Base-by-base conservation (phyloP, 2,113 vertebrate genomes). In the Psittacus erithacus region DNA sequence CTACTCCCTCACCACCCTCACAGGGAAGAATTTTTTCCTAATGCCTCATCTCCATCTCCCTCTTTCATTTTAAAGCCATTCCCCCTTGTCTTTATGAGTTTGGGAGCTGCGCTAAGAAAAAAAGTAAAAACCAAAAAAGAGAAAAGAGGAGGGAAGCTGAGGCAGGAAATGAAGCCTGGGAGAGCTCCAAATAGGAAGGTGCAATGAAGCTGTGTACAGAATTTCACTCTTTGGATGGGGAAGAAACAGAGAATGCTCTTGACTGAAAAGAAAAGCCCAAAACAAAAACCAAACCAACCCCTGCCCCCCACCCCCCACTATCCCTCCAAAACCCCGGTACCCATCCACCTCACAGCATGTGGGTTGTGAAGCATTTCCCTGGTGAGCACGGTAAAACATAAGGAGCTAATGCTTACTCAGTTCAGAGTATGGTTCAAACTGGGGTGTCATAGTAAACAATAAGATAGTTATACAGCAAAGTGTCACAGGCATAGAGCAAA, bases 401-500 rank as follows among this genome's bases (percentile, higher is more conserved):
- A 65, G 24, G 24, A 75, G 19, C 13, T 49, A 11, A 17, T 9
- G 31, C 23, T 10, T 38, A 55, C 2, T 0, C 24, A 3, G 16
- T 53, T 39, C 31, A 19, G 47, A 23, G 11, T 3, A 2, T 15
- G 13, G 1, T 27, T 80, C 24, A 41, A 15, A 13, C 15, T n/a
- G 7, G 24, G 6, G 5, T 62, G n/a, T 6, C 5, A 0, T 7
- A 50, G 11, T 25, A 57, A 47, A 11, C 9, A 14, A 11, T 39
- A 29, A 16, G 35, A 24, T 7, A 31, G 41, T 6, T 43, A 3
- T 27, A 28, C 5, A n/a, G 9, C n/a, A 8, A 23, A n/a, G 29
- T 17, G 15, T 38, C 5, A 2, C 4, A 2, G 13, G 27, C 11
- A 6, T 4, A 9, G 2, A 44, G 41, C 8, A 15, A 38, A 27